A percentile compares a stretch with the other conserved stretches of the same genome.
These are phyloP conservation scores for Balearica regulorum DNA, from an alignment of 2,797 vertebrate genomes.

Conservation along the genomic window DNA sequence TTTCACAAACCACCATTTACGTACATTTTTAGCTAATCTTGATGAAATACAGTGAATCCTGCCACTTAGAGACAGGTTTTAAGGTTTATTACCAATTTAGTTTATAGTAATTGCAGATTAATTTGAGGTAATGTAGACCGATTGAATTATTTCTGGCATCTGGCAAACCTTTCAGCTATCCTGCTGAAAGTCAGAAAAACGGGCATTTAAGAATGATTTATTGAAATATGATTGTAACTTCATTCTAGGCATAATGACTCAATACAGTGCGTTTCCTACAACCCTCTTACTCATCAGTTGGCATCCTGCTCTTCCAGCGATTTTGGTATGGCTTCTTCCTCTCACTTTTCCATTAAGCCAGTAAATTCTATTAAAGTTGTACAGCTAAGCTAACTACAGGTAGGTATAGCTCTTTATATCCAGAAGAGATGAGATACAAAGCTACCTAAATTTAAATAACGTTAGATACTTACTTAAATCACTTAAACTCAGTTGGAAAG, in stretches of 20 bases:
- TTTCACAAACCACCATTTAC: neutral
- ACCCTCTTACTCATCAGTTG: conserved; percentile 94
- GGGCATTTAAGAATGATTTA: neutral
- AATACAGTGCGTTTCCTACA: conserved; percentile 96
- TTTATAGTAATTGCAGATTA: conserved; percentile 4
- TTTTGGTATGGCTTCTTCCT: conserved; percentile 84
- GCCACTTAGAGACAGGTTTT: neutral
- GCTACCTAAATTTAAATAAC: neutral
- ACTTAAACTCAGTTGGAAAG: neutral
- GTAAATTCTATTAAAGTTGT: neutral
- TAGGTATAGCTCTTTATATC: neutral
- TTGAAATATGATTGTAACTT: conserved; percentile 37
- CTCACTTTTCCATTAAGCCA: neutral
- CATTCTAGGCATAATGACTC: conserved; percentile 91
- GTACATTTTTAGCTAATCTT: neutral
- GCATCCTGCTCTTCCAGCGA: conserved; percentile 96
- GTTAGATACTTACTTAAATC: neutral
- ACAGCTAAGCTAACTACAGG: neutral
- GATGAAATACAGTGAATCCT: neutral
- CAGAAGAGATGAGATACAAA: neutral
- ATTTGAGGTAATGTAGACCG: neutral
- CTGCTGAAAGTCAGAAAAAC: neutral
- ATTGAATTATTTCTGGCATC: conserved; percentile 12
- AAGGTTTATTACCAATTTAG: neutral
- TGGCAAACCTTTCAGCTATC: neutral